These are phyloP conservation scores for Eupithecia subumbrata DNA, from an alignment of 2,888 invertebrate genomes.

Conservation along the genomic window DNA sequence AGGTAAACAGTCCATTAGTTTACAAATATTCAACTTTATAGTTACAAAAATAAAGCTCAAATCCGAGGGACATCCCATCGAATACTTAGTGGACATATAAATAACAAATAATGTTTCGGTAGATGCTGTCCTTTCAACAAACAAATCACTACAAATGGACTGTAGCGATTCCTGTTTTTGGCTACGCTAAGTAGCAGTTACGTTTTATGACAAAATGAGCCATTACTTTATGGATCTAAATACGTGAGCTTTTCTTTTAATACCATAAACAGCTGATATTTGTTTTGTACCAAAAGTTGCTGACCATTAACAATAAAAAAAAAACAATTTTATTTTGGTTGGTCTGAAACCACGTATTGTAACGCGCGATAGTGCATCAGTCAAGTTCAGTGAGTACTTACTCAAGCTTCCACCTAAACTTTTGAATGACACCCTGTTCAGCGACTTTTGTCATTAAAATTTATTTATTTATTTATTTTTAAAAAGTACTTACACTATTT, in stretches of 20 bases:
- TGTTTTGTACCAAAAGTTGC: background rate
- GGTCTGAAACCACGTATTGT: no score
- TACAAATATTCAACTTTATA: background rate
- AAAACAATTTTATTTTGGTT: no score
- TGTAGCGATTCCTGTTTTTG: slow-evolving; percentile 17
- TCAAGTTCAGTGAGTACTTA: no score
- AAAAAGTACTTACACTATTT: no score
- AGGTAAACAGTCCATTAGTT: background rate
- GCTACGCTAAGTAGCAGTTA: background rate
- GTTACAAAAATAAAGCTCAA: slow-evolving; percentile 7
- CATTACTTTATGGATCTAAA: background rate
- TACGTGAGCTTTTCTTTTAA: background rate
- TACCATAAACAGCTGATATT: background rate
- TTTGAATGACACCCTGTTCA: no score
- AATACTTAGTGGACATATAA: background rate
- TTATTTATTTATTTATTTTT: no score
- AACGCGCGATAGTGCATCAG: no score
- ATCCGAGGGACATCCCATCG: background rate
- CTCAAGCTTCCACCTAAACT: no score
- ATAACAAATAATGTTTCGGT: slow-evolving; percentile 20
- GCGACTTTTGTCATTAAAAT: no score
- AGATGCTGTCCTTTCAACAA: slow-evolving; percentile 18
- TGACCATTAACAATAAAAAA: background rate
- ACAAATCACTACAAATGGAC: slow-evolving; percentile 32
- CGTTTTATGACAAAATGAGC: background rate